Evolutionary conservation across 2,797 vertebrate genomes (phyloP).

Genomic region (Lacerta viridis): DNA sequence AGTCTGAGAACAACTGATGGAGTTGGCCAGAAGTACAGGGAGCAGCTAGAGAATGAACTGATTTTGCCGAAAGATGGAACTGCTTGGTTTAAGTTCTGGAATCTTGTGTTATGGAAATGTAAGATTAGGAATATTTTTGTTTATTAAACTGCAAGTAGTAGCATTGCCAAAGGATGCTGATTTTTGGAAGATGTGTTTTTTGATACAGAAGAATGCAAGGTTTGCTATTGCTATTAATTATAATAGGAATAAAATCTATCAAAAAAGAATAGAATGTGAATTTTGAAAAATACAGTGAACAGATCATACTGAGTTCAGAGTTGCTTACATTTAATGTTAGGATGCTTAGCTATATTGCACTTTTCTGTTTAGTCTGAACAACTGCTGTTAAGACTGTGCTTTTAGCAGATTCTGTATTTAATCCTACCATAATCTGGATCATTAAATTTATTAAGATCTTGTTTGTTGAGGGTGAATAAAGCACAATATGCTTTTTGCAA

Average conservation of each 20-base stretch:
- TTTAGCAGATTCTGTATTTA: conserved; percentile 48
- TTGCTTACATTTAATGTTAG: conserved; percentile 34
- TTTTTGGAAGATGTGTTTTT: conserved; percentile 9
- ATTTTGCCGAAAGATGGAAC: too few relatives aligned
- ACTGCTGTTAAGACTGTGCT: conserved; percentile 41
- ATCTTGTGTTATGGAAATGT: too few relatives aligned
- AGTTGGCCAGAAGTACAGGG: too few relatives aligned
- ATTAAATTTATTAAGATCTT: conserved; percentile 20
- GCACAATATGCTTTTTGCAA: conserved; percentile 24
- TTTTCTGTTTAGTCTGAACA: conserved; percentile 38
- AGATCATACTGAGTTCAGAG: conserved; percentile 68
- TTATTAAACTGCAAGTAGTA: too few relatives aligned
- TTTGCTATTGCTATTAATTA: too few relatives aligned
- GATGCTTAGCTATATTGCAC: conserved; percentile 33
- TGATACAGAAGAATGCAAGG: background rate
- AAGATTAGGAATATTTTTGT: too few relatives aligned
- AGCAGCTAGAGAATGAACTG: too few relatives aligned
- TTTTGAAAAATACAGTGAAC: conserved; percentile 61
- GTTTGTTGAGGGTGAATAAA: conserved; percentile 33
- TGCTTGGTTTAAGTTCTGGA: too few relatives aligned
- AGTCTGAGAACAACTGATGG: too few relatives aligned
- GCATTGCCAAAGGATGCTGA: too few relatives aligned
- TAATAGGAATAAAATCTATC: too few relatives aligned
- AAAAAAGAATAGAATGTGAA: conserved; percentile 27
- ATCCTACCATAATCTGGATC: conserved; percentile 41